A percentile compares a stretch with the other conserved stretches of the same genome.
Evolutionary conservation across 2,113 vertebrate species (phyloP).

Genomic region (Pterocles gutturalis): DNA sequence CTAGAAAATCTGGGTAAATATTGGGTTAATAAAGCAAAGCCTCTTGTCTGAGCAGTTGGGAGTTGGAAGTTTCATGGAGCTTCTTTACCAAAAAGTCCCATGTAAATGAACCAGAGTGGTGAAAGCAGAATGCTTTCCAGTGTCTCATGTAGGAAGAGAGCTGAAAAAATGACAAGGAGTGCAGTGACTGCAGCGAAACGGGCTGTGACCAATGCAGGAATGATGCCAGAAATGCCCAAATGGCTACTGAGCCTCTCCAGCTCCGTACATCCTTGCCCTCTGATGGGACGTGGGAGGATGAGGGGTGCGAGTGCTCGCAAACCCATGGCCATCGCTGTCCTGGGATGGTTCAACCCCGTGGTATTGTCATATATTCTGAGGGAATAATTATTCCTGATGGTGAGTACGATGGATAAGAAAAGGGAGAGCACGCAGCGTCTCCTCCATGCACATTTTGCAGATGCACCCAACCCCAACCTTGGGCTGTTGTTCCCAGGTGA

Average conservation of each 20-base stretch:
- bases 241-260: background rate
- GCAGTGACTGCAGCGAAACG: background rate
- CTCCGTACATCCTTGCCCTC: too few species aligned
- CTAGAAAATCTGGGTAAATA: background rate
- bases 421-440: background rate
- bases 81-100: background rate
- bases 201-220: background rate
- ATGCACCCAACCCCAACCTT: background rate
- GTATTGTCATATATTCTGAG: background rate
- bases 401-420: background rate
- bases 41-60: background rate
- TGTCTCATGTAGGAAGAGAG: background rate
- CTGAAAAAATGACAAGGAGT: background rate
- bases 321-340: background rate
- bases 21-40: background rate
- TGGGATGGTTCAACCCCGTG: too few species aligned
- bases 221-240: background rate
- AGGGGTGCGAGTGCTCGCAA: background rate
- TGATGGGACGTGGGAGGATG: accelerated
- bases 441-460: accelerated
- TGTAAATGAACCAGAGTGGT: background rate
- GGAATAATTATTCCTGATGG: background rate
- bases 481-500: too few species aligned
- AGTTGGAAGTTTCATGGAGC: background rate
- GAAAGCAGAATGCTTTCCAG: background rate